Evolutionary conservation across 2,113 vertebrate species (phyloP).

Genomic region (Cavia aperea): DNA sequence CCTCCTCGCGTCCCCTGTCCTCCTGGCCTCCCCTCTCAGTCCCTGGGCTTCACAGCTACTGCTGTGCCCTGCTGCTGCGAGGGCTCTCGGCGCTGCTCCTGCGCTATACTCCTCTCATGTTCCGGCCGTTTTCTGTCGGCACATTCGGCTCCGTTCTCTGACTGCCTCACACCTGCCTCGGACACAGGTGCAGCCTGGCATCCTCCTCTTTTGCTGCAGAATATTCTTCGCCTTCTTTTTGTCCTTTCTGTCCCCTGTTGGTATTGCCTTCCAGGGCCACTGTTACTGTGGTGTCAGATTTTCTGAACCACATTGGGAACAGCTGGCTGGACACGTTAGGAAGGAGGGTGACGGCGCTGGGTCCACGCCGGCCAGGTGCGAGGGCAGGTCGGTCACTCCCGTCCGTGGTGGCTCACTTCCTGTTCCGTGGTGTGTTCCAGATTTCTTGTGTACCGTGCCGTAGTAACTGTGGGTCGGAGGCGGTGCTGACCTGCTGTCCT

Average conservation of each 20-base stretch:
- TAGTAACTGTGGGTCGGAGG: background rate
- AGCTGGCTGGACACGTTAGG: background rate
- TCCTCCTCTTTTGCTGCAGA: background rate
- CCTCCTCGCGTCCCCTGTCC: background rate
- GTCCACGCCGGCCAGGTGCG: background rate
- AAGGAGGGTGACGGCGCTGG: no score
- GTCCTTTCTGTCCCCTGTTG: no score
- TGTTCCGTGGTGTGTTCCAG: no score
- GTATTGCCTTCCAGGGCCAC: background rate
- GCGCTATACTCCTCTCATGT: background rate
- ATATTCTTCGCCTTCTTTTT: background rate
- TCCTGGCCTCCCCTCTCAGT: no score
- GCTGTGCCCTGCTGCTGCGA: background rate
- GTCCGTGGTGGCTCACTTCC: no score
- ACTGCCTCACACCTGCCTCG: background rate
- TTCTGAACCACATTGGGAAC: background rate
- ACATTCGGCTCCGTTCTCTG: background rate
- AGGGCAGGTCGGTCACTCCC: background rate
- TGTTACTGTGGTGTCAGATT: background rate
- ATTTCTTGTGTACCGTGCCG: no score
- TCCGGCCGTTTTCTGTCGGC: background rate
- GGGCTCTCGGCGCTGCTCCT: no score
- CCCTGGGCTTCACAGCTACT: no score
- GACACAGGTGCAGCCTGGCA: background rate
- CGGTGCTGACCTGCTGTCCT: background rate